Conservation (phyloP, 2,113 vertebrate genomes). For the Phocoena sinus region DNA sequence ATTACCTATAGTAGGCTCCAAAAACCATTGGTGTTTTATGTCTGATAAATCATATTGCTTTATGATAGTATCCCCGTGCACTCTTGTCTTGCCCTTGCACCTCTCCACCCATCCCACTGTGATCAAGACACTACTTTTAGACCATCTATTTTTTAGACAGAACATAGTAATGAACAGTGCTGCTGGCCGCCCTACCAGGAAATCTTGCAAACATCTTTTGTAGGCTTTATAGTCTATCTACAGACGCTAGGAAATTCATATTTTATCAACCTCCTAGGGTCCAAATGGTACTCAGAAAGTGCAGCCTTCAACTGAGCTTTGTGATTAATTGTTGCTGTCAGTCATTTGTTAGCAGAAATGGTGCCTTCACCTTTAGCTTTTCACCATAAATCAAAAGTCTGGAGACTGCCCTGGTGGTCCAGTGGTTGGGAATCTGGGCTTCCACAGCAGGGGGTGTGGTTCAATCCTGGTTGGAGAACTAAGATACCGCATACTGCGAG, state of each 20-base stretch:
- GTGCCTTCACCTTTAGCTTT: neutral
- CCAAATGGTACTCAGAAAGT: neutral
- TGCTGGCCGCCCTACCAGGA: slow-evolving; percentile 33
- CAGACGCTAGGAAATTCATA: slow-evolving; percentile 44
- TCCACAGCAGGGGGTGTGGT: neutral
- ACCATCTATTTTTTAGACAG: slow-evolving; percentile 34
- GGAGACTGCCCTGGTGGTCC: neutral
- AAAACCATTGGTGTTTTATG: slow-evolving; percentile 13
- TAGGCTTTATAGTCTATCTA: slow-evolving; percentile 40
- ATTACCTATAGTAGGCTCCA: neutral
- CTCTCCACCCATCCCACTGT: neutral
- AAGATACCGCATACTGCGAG: neutral
- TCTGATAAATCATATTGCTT: slow-evolving; percentile 32
- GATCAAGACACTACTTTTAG: slow-evolving; percentile 34
- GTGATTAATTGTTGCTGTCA: slow-evolving; percentile 40
- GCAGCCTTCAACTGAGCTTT: neutral
- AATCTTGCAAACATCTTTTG: slow-evolving; percentile 64
- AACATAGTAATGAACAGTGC: neutral
- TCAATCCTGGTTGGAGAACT: neutral
- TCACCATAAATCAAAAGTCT: neutral
- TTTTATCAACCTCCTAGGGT: slow-evolving; percentile 31
- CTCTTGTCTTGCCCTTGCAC: slow-evolving; percentile 7
- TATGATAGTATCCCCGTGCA: neutral
- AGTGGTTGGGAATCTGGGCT: neutral
- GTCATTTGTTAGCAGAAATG: neutral